Base-by-base conservation (phyloP, 2,113 vertebrate species). In the Semicossyphus pulcher region DNA sequence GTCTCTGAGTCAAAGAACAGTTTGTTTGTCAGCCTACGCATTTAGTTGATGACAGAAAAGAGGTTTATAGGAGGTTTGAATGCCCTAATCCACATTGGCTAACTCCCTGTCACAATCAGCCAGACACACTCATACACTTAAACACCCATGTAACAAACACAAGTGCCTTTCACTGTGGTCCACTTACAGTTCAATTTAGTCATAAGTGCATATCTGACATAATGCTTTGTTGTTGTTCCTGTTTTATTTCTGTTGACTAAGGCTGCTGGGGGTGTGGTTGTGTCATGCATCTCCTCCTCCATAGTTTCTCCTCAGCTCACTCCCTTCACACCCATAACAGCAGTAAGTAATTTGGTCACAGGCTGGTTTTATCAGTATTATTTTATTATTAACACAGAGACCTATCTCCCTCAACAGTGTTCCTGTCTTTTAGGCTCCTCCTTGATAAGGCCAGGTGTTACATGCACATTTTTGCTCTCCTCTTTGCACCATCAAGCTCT, bases 1-100 rank as follows among this genome's bases (percentile, higher is more conserved):
- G 49, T 72, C 21, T 49, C 20, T 14, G 20, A 54, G 56, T 83
- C 72, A 83, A 81, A 64, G 78, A 63, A 37, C 9, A 51, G 15
- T 72, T 85, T 85, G 81, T 84, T 80, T n/a, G 51, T 67, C 58
- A 65, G 36, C 61, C 61, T 31, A 45, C 10, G 20, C 20, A 11
- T 73, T 83, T 52, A 39, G 32, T 63, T 63, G 71, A 64, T 69
- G 63, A 69, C 72, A 61, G 70, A 20, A 65, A 82, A 83, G 34
- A 47, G 63, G 53, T 81, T 81, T 75, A 78, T 7, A 36, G 67
- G 42, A 78, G 59, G 58, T 72, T 77, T 78, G 31, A 47, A 26
- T 69, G 45, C 28, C 6, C 9, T 75, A 80, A 82, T 85, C 81
- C 72, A 54, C 9, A 20, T 53, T 77, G 61, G 58, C 59, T 48